Percentiles rank a stretch among this genome's conserved stretches.
Conservation (phyloP, 2,888 invertebrate genomes). For the Spodoptera picta region DNA sequence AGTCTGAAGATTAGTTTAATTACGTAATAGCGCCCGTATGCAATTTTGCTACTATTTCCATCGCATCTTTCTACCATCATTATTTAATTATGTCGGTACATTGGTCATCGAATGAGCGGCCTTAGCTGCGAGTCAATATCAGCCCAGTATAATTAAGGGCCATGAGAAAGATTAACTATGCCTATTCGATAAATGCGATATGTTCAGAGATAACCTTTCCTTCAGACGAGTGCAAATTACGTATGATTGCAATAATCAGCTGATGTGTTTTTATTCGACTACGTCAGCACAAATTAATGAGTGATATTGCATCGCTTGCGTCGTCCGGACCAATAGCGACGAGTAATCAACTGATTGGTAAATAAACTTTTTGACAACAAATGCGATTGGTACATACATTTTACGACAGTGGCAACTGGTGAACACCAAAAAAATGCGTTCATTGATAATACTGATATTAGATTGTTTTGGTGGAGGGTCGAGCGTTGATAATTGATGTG, state of each 20-base stretch:
- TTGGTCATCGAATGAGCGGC: constrained; percentile 2
- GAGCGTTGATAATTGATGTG: constrained; percentile 1
- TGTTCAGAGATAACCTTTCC: constrained; percentile 36
- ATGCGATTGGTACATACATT: too few relatives aligned
- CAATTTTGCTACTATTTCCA: constrained; percentile 10
- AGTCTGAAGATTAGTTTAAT: constrained; percentile 37
- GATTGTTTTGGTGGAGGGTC: constrained; percentile 5
- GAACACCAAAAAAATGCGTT: too few relatives aligned
- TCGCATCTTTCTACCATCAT: constrained; percentile 3
- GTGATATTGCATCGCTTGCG: too few relatives aligned
- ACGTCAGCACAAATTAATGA: constrained; percentile 7
- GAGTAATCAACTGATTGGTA: too few relatives aligned
- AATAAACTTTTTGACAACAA: too few relatives aligned
- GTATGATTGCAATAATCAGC: constrained; percentile 10
- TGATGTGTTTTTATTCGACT: constrained; percentile 15
- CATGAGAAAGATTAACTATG: constrained; percentile 22
- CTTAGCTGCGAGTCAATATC: background rate
- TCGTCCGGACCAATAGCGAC: too few relatives aligned
- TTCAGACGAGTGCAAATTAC: constrained; percentile 6
- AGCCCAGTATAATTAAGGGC: constrained; percentile 4
- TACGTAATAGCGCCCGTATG: constrained; percentile 5
- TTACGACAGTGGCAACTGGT: too few relatives aligned
- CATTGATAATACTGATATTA: constrained; percentile 1
- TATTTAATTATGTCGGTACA: constrained; percentile 10
- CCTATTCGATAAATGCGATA: constrained; percentile 21